Base-by-base conservation (phyloP, 2,888 invertebrate species). In the Parthenolecanium corni region DNA sequence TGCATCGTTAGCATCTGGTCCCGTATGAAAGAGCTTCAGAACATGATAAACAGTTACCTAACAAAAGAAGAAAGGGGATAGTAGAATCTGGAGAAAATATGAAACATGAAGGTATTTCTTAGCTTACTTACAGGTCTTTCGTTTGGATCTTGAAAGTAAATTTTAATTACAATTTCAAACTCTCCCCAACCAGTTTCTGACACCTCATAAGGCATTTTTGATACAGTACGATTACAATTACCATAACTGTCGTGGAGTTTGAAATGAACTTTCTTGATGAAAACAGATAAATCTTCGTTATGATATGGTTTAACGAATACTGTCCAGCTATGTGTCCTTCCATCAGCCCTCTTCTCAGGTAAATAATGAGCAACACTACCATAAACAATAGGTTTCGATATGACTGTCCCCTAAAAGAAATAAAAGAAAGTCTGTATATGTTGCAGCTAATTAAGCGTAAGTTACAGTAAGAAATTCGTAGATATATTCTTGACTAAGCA, bases 151-250 rank as follows among this genome's bases (percentile, higher is more conserved):
- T 89, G 86, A 70, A 98, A 98, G 74, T 92, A 93, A 66, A 98
- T 89, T 74, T 96, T 96, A 62, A 99, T 95, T 38, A 92, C 89
- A 67, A 97, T 89, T 76, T 98, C 97, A 74, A 98, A 98, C 76
- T 98, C 98, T 68, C 98, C 98, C 97, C 98, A 98, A 1, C 97
- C 97, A 0, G 97, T 97, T 75, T 98, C 97, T 0, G 89, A 91
- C 5, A 98, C 83, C 77, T 97, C 96, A 72, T 93, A 98, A 0
- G 97, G 98, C 0, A 95, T 94, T 72, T 93, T 91, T 0, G 89
- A 88, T 0, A 96, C 81, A 67, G 95, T 90, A 72, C 97, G 79
- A 73, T 92, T 94, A 1, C 89, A 89, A 75, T 95, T 96, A 0
- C 88, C 82, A 71, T 96, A 97, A 73, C 95, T 96, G 74, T 98